A percentile compares a stretch with the other conserved stretches of the same genome.
phyloP scores from a whole-genome alignment of 2,888 invertebrate genomes.

The Axea sp. region DNA sequence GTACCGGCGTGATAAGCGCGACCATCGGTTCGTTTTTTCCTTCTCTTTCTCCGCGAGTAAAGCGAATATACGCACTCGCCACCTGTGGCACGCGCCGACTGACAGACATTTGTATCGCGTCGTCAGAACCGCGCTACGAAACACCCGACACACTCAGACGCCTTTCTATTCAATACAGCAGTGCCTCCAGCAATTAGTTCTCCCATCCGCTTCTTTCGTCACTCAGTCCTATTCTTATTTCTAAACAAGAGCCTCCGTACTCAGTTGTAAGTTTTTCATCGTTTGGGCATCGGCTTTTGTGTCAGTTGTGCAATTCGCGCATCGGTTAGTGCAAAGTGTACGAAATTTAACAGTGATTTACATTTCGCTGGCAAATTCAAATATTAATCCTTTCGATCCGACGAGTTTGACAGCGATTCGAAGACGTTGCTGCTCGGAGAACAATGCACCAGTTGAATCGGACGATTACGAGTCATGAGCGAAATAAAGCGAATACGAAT shows the following conservation, averaged over 20 bases:
- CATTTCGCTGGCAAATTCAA: too few relatives aligned
- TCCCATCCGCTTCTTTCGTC: constrained; percentile 22
- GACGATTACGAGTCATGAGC: too few relatives aligned
- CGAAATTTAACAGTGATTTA: too few relatives aligned
- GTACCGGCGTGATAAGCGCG: too few relatives aligned
- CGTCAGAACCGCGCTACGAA: constrained; percentile 10
- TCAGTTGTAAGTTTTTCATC: constrained; percentile 6
- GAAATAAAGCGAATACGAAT: too few relatives aligned
- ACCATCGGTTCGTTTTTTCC: not conserved
- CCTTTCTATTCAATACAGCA: constrained; percentile 38
- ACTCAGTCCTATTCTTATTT: constrained; percentile 25
- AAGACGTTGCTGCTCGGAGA: too few relatives aligned
- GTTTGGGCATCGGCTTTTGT: too few relatives aligned
- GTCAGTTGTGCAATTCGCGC: too few relatives aligned
- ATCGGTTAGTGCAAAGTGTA: too few relatives aligned
- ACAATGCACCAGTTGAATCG: too few relatives aligned
- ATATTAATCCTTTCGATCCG: too few relatives aligned
- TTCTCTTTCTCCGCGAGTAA: not conserved
- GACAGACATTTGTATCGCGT: constrained; percentile 45
- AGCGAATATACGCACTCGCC: constrained; percentile 47
- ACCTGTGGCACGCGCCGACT: constrained; percentile 56
- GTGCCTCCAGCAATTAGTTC: constrained; percentile 44
- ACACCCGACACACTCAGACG: constrained; percentile 24
- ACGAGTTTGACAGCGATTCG: too few relatives aligned
- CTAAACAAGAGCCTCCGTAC: constrained; percentile 6